Evolutionary conservation across 2,113 vertebrate genomes (phyloP).

Genomic region (Scomber japonicus): DNA sequence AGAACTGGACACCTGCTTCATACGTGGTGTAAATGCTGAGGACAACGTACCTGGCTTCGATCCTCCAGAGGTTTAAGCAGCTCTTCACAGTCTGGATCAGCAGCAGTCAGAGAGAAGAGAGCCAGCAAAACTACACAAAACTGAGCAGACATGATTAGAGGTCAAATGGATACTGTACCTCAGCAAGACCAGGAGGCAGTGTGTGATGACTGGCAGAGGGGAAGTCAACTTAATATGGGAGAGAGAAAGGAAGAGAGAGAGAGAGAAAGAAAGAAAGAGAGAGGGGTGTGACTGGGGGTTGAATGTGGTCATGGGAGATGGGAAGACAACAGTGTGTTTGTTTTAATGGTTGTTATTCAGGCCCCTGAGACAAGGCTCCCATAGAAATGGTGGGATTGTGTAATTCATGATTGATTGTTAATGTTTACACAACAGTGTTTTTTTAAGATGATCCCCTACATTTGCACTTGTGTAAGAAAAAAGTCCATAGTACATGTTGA

Average conservation of each 20-base stretch:
- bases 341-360: not conserved
- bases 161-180: not conserved
- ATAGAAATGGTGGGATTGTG: not conserved
- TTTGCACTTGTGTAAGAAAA: not conserved
- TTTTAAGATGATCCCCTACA: not conserved
- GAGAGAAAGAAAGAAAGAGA: no score
- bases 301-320: not conserved
- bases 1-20: not conserved
- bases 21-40: not conserved
- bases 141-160: conserved; percentile 77
- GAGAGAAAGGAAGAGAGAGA: no score
- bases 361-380: not conserved
- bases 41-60: conserved; percentile 35
- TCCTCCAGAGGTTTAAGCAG: conserved; percentile 76
- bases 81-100: conserved; percentile 75
- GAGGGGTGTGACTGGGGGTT: no score
- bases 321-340: not conserved
- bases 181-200: conserved; percentile 52
- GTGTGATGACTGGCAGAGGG: conserved; percentile 32
- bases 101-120: conserved; percentile 67
- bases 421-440: not conserved
- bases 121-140: conserved; percentile 71
- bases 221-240: not conserved
- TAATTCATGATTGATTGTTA: not conserved
- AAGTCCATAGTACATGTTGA: not conserved